These are phyloP conservation scores for Enteromius fasciolatus DNA, from an alignment of 2,797 vertebrate genomes.

Conservation along the genomic window DNA sequence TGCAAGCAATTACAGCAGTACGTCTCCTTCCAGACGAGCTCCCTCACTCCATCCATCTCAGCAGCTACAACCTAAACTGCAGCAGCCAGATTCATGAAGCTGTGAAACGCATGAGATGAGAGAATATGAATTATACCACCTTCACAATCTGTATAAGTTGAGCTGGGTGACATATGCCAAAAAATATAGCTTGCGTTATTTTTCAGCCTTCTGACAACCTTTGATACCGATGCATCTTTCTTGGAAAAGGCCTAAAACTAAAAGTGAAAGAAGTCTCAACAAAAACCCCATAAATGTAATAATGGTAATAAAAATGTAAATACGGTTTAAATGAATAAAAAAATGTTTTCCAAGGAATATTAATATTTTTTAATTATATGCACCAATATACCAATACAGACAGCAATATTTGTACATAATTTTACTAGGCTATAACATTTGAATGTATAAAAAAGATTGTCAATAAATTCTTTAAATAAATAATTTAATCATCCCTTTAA, in stretches of 20 bases:
- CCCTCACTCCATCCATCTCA: conserved; percentile 16
- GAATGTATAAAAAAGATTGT: not conserved
- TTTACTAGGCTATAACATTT: not conserved
- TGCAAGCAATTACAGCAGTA: conserved; percentile 59
- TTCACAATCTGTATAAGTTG: not conserved
- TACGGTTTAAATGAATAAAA: not conserved
- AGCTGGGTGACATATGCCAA: not conserved
- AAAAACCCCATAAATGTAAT: too few relatives aligned
- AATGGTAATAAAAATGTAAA: too few relatives aligned
- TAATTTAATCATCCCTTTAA: too few relatives aligned
- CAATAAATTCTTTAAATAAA: not conserved
- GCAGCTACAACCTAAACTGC: not conserved
- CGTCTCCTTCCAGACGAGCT: conserved; percentile 45
- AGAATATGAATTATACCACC: conserved; percentile 14
- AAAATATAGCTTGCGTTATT: not conserved
- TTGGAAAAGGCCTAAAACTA: not conserved
- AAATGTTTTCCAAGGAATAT: not conserved
- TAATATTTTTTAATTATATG: not conserved
- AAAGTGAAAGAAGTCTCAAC: not conserved
- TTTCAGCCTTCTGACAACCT: not conserved
- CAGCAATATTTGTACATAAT: not conserved
- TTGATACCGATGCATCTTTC: too few relatives aligned
- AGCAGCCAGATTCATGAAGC: not conserved
- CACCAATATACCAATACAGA: not conserved
- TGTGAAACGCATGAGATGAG: not conserved